These are phyloP conservation scores for Athripsodes cinereus DNA, from an alignment of 2,888 invertebrate species.

Conservation along the genomic window DNA sequence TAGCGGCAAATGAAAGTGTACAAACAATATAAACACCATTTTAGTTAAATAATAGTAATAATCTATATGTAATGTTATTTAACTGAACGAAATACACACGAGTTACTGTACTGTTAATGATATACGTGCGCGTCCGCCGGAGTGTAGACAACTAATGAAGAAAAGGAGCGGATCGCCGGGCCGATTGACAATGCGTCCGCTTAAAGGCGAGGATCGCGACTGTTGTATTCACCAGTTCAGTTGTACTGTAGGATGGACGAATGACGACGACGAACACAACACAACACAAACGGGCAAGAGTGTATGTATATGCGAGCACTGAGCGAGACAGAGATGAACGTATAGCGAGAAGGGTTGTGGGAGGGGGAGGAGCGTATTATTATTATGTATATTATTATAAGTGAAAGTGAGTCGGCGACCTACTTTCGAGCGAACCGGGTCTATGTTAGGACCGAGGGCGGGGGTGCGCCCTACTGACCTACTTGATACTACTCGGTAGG, in stretches of 20 bases:
- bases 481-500: conserved; percentile 55
- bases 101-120: background rate
- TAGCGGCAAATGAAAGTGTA: conserved; percentile 4
- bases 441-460: conserved; percentile 69
- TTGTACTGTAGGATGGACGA: conserved; percentile 15
- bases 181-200: conserved; percentile 32
- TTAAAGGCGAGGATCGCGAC: conserved; percentile 33
- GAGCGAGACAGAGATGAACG: conserved; percentile 35
- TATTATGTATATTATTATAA: too few relatives aligned
- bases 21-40: conserved; percentile 16
- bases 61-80: background rate
- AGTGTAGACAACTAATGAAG: conserved; percentile 3
- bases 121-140: conserved; percentile 9
- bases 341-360: conserved; percentile 38
- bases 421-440: conserved; percentile 89
- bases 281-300: conserved; percentile 21
- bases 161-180: too few relatives aligned
- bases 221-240: too few relatives aligned
- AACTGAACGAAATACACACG: background rate
- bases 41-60: conserved; percentile 5
- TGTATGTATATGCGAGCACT: conserved; percentile 30
- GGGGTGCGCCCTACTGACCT: conserved; percentile 75
- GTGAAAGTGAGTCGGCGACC: conserved; percentile 87
- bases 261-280: too few relatives aligned
- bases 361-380: conserved; percentile 63